Evolutionary conservation across 1,140 invertebrate genomes (phyloP).

Genomic region (Tetramorium parvispinum): DNA sequence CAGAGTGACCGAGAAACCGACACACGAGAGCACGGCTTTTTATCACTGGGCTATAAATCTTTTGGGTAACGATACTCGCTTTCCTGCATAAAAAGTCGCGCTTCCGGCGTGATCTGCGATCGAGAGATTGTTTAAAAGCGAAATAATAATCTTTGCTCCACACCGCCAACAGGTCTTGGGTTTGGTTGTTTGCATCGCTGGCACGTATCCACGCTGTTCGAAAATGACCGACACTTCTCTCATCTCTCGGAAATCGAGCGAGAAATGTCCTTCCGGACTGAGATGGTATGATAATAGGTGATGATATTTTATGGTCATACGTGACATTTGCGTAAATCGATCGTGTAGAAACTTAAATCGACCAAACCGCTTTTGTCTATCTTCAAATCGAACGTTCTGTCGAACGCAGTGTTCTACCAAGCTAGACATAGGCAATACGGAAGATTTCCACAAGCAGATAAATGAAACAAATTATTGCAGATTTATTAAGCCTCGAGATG

Average conservation of each 20-base stretch:
- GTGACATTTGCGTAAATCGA: not conserved
- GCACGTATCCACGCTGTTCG: conserved; percentile 91
- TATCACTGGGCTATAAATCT: conserved; percentile 55
- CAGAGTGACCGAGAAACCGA: conserved; percentile 40
- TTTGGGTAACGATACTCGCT: conserved; percentile 61
- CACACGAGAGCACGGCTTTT: conserved; percentile 5
- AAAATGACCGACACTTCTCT: conserved; percentile 93
- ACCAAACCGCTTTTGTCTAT: not conserved
- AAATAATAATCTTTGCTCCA: conserved; percentile 59
- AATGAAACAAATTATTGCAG: not conserved
- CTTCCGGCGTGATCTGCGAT: not conserved
- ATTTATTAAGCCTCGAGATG: not conserved
- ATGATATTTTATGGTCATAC: conserved; percentile 20
- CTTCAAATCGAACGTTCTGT: not conserved
- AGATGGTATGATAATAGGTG: conserved; percentile 88
- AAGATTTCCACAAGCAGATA: not conserved
- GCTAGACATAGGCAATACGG: not conserved
- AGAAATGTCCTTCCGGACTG: conserved; percentile 93
- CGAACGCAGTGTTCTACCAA: not conserved
- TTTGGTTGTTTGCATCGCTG: conserved; percentile 86
- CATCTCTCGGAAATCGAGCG: conserved; percentile 92
- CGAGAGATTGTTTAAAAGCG: not conserved
- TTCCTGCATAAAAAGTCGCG: not conserved
- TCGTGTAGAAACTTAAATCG: conserved; percentile 1
- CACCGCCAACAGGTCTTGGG: conserved; percentile 73